A percentile compares a stretch with the other conserved stretches of the same genome.
Conservation (phyloP, 2,888 invertebrate genomes). For the Cephus runcator region DNA sequence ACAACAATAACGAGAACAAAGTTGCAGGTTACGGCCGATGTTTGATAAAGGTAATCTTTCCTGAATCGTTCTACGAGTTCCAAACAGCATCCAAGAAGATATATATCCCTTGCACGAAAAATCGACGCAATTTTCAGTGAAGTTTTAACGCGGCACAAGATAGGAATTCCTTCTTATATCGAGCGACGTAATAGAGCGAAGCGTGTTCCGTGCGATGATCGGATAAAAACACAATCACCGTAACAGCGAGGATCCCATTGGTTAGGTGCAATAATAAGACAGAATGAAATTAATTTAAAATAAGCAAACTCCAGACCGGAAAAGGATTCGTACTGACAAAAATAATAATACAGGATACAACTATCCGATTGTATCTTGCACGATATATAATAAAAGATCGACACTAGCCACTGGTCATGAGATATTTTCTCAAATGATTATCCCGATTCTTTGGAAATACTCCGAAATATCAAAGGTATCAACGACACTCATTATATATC, state of each 20-base stretch:
- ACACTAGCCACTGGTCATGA: neutral
- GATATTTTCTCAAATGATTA: neutral
- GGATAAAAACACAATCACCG: neutral
- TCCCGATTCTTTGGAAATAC: neutral
- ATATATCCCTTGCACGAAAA: neutral
- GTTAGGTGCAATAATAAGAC: neutral
- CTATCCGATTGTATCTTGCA: neutral
- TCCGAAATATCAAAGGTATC: neutral
- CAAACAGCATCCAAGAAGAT: neutral
- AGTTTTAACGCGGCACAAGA: neutral
- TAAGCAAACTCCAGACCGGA: neutral
- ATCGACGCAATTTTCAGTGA: neutral
- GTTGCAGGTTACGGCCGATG: neutral
- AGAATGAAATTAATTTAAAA: neutral
- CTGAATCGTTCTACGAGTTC: neutral
- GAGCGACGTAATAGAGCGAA: neutral
- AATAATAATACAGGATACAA: neutral
- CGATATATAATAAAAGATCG: neutral
- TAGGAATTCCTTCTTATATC: neutral
- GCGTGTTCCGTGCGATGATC: neutral
- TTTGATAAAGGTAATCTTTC: neutral
- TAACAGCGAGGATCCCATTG: neutral
- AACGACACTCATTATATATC: neutral
- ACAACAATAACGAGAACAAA: neutral
- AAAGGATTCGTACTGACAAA: neutral